Evolutionary conservation across 2,797 vertebrate species (phyloP).

Genomic region (Macroramphosus scolopax): DNA sequence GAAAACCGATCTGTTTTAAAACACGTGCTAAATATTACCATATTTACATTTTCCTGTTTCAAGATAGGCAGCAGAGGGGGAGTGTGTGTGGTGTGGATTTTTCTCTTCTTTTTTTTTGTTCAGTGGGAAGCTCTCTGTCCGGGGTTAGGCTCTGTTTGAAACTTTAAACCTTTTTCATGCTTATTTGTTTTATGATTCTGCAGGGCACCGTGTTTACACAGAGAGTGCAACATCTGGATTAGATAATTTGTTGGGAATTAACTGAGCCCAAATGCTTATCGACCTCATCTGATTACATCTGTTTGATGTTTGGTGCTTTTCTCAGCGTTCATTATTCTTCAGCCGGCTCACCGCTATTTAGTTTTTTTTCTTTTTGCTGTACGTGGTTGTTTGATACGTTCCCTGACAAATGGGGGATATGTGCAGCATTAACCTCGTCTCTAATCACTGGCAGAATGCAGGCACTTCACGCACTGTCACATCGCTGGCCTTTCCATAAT

Average conservation of each 20-base stretch:
- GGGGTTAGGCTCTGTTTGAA: slow-evolving; percentile 86
- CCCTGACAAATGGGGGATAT: slow-evolving; percentile 40
- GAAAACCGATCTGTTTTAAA: slow-evolving; percentile 85
- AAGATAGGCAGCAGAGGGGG: slow-evolving; percentile 73
- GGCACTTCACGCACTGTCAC: slow-evolving; percentile 15
- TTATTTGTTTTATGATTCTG: slow-evolving; percentile 98
- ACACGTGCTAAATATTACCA: slow-evolving; percentile 85
- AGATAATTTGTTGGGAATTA: slow-evolving; percentile 99
- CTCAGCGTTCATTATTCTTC: slow-evolving; percentile 46
- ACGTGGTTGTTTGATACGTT: slow-evolving; percentile 42
- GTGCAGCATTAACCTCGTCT: slow-evolving; percentile 33
- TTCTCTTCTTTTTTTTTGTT: slow-evolving; percentile 53
- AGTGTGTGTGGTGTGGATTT: slow-evolving; percentile 67
- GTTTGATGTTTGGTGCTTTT: slow-evolving; percentile 72
- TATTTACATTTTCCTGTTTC: slow-evolving; percentile 86
- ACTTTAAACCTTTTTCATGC: slow-evolving; percentile 89
- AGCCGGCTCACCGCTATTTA: slow-evolving; percentile 27
- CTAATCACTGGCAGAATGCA: slow-evolving; percentile 32
- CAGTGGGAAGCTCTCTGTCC: slow-evolving; percentile 75
- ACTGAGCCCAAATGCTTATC: slow-evolving; percentile 86
- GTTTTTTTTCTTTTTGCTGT: too few relatives aligned
- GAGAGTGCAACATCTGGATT: slow-evolving; percentile 96
- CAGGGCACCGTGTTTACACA: slow-evolving; percentile 91
- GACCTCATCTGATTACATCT: slow-evolving; percentile 83
- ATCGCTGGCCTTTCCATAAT: slow-evolving; percentile 55